A percentile compares a stretch with the other conserved stretches of the same genome.
Evolutionary conservation across 2,113 vertebrate genomes (phyloP).

Genomic region (Lagenorhynchus albirostris): DNA sequence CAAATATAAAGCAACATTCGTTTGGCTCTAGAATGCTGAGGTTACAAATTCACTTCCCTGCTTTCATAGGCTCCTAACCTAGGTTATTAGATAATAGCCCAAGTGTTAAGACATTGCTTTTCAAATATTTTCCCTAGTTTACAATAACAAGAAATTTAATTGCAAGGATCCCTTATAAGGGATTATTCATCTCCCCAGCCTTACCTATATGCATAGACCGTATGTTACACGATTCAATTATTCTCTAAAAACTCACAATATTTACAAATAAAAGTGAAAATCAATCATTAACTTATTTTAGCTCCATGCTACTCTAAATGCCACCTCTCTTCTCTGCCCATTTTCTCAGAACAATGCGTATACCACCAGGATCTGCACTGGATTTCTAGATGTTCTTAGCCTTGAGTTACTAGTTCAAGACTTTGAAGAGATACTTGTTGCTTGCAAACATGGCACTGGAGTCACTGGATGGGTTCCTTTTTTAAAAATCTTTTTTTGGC

Average conservation of each 20-base stretch:
- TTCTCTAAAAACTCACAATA: neutral
- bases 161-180: neutral
- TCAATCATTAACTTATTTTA: neutral
- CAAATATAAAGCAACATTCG: neutral
- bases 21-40: neutral
- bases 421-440: conserved; percentile 86
- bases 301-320: neutral
- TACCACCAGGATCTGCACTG: accelerated
- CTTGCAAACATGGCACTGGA: conserved; percentile 84
- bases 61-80: too few species aligned
- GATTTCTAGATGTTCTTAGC: neutral
- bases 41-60: neutral
- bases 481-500: too few species aligned
- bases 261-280: neutral
- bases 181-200: neutral
- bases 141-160: neutral
- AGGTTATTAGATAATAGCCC: neutral
- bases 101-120: neutral
- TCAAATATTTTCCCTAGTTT: neutral
- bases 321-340: neutral
- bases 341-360: accelerated
- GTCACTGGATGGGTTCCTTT: neutral
- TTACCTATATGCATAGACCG: too few species aligned
- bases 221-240: neutral
- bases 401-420: conserved; percentile 41